Conservation (phyloP, 2,797 vertebrate species). For the Muraenolepis orangiensis region DNA sequence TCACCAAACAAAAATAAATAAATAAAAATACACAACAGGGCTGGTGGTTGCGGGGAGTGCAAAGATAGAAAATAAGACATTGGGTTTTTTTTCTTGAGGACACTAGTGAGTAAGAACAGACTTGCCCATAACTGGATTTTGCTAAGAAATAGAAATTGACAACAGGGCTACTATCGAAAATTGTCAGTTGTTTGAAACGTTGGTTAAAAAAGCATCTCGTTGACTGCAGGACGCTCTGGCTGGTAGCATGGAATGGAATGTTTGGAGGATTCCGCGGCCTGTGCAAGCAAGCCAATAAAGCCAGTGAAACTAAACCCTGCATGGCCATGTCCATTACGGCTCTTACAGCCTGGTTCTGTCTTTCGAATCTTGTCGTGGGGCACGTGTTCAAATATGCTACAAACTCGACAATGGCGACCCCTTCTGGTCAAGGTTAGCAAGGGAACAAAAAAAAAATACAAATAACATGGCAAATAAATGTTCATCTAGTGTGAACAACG, state of each 20-base stretch:
- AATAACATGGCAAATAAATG: neutral
- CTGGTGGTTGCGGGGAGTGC: slow-evolving; percentile 34
- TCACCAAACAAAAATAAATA: slow-evolving; percentile 54
- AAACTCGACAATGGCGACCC: slow-evolving; percentile 37
- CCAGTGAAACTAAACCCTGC: slow-evolving; percentile 43
- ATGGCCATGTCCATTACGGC: slow-evolving; percentile 35
- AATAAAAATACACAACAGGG: slow-evolving; percentile 42
- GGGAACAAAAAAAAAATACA: neutral
- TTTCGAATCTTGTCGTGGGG: slow-evolving; percentile 16
- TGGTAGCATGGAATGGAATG: slow-evolving; percentile 41
- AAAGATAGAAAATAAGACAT: slow-evolving; percentile 41
- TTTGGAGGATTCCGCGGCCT: slow-evolving; percentile 26
- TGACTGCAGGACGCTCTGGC: neutral
- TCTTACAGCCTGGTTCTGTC: slow-evolving; percentile 10
- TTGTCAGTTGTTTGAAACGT: neutral
- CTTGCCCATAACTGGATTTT: slow-evolving; percentile 25
- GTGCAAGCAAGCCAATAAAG: slow-evolving; percentile 12
- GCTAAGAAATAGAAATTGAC: slow-evolving; percentile 26
- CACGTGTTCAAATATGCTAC: neutral
- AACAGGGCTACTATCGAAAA: neutral
- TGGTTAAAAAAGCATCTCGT: neutral
- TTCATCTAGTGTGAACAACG: neutral
- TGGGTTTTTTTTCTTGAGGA: neutral
- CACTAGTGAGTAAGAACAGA: neutral
- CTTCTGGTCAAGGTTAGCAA: slow-evolving; percentile 50